Percentiles rank a stretch among this genome's conserved stretches.
Evolutionary conservation across 2,113 vertebrate species (phyloP).

Genomic region (Ciconia maguari): DNA sequence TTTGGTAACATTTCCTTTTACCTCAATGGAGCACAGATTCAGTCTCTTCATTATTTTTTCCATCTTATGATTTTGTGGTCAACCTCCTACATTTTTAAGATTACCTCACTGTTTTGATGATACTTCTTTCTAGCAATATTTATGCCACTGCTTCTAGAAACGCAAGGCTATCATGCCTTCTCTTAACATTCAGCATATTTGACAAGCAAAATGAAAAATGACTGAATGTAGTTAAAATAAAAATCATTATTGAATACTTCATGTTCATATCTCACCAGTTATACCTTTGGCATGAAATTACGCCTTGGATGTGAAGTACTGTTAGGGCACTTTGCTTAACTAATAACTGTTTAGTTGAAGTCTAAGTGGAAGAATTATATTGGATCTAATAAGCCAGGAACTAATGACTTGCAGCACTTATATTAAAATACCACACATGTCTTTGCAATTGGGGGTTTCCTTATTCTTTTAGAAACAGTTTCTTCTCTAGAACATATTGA

Average conservation of each 20-base stretch:
- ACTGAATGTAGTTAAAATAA: not conserved
- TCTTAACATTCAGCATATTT: not conserved
- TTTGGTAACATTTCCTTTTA: not conserved
- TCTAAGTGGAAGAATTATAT: not conserved
- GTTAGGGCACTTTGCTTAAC: not conserved
- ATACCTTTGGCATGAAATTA: not conserved
- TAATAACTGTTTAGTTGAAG: not conserved
- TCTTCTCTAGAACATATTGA: not conserved
- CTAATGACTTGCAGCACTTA: not conserved
- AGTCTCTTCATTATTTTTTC: not conserved
- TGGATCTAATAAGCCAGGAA: not conserved
- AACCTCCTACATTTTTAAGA: not conserved
- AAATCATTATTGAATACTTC: not conserved
- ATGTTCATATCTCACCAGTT: not conserved
- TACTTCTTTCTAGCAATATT: not conserved
- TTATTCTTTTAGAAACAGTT: not conserved
- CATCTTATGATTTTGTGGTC: not conserved
- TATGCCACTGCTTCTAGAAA: not conserved
- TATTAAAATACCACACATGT: not conserved
- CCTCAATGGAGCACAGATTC: not conserved
- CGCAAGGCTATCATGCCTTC: not conserved
- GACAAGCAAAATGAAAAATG: not conserved
- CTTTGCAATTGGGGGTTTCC: not conserved
- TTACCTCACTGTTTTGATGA: not conserved
- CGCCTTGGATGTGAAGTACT: not conserved